phyloP scores from a whole-genome alignment of 2,113 vertebrate genomes.

The Dasyprocta punctata region DNA sequence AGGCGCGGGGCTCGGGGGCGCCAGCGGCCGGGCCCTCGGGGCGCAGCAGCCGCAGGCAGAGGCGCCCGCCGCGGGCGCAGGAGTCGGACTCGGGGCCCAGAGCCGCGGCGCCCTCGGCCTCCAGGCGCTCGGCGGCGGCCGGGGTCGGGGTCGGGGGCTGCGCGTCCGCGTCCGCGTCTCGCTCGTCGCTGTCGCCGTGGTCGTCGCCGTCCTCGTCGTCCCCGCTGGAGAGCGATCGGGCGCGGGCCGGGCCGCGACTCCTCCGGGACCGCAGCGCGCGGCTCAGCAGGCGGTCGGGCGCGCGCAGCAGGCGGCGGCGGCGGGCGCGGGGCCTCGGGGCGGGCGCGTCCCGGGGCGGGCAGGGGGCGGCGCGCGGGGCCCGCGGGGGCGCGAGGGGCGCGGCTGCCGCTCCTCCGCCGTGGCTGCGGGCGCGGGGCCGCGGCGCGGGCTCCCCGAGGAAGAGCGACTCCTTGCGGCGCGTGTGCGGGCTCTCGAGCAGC shows the following conservation, averaged over 20 bases:
- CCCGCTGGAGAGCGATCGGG: neutral
- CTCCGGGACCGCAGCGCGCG: conserved; percentile 6
- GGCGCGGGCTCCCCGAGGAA: conserved; percentile 86
- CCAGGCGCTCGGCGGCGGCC: conserved; percentile 56
- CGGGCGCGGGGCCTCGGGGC: conserved; percentile 41
- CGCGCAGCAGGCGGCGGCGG: conserved; percentile 89
- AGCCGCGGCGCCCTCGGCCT: conserved; percentile 88
- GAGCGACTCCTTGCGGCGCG: conserved; percentile 92
- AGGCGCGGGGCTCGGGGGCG: conserved; percentile 87
- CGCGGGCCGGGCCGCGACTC: neutral
- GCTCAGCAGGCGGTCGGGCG: conserved; percentile 51
- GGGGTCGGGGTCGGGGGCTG: rapidly evolving
- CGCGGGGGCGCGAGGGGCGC: conserved; percentile 88
- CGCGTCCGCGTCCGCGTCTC: neutral
- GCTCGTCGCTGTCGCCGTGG: neutral
- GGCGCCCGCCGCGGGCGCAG: conserved; percentile 87
- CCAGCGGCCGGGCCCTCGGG: conserved; percentile 88
- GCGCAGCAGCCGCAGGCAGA: conserved; percentile 91
- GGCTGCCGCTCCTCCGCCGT: conserved; percentile 46
- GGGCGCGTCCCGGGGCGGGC: neutral
- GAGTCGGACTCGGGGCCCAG: conserved; percentile 92
- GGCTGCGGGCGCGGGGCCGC: conserved; percentile 81
- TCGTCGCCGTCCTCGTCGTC: neutral
- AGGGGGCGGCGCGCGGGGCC: conserved; percentile 84
- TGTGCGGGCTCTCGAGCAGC: conserved; percentile 93